These are phyloP conservation scores for Tapirus indicus DNA, from an alignment of 2,797 vertebrate species.

Conservation along the genomic window DNA sequence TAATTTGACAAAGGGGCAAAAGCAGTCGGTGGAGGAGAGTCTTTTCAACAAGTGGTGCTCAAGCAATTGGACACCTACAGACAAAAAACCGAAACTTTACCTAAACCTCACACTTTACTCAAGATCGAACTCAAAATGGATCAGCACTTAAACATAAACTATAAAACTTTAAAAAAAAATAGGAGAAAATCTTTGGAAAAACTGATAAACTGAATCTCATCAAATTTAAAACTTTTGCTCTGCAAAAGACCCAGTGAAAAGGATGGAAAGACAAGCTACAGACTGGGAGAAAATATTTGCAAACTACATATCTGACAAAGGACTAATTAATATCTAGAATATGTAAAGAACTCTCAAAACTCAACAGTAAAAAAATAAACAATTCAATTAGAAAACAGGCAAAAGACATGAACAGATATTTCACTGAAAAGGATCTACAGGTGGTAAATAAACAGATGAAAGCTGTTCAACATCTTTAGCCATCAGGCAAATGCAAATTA, in stretches of 20 bases:
- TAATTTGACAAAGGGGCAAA: not conserved
- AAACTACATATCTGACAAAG: not conserved
- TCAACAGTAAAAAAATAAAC: not conserved
- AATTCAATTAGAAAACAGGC: not conserved
- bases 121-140: not conserved
- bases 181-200: not conserved
- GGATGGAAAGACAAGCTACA: not conserved
- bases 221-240: not conserved
- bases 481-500: not conserved
- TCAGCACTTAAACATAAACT: not conserved
- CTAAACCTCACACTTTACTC: not conserved
- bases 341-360: not conserved
- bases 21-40: not conserved
- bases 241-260: not conserved
- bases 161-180: not conserved
- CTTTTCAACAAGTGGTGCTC: not conserved
- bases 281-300: not conserved
- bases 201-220: not conserved
- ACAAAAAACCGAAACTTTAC: not conserved
- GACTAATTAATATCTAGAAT: not conserved
- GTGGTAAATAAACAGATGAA: not conserved
- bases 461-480: not conserved
- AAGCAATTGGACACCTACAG: fast-evolving
- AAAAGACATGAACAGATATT: not conserved
- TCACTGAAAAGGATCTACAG: not conserved